Evolutionary conservation across 30 jellyfish, hydroid and myxozoan species (phyloP).

Genomic region (Sanderia malayensis): DNA sequence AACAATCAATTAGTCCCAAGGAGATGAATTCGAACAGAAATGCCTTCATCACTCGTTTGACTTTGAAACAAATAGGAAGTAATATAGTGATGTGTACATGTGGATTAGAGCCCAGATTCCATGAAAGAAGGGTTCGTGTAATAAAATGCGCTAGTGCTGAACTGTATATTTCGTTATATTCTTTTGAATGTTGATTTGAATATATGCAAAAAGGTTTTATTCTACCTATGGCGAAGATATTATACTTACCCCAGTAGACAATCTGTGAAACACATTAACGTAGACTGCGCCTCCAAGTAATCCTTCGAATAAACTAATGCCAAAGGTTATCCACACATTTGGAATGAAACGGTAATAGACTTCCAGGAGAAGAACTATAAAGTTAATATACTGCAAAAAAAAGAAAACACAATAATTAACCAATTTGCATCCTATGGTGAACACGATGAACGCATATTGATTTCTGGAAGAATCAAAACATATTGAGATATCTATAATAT

Average conservation of each 20-base stretch:
- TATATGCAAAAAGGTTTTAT: no score
- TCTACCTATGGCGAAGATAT: no score
- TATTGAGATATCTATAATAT: background rate
- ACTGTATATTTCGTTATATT: no score
- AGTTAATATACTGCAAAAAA: constrained; percentile 49
- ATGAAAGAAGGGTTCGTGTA: no score
- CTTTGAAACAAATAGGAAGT: no score
- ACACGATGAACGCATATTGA: background rate
- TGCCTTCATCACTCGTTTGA: no score
- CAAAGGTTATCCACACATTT: constrained; percentile 68
- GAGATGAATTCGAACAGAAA: no score
- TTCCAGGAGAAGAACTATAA: constrained; percentile 47
- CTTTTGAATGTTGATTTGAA: no score
- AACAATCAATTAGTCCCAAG: no score
- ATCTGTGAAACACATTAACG: constrained; percentile 75
- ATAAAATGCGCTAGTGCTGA: no score
- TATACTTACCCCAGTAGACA: constrained; percentile 34
- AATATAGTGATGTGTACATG: no score
- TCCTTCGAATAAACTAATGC: constrained; percentile 71
- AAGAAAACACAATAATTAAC: background rate
- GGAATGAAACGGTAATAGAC: constrained; percentile 62
- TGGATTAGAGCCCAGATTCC: no score
- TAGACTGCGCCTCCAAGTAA: constrained; percentile 90
- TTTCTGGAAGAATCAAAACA: background rate
- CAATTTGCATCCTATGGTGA: background rate